phyloP scores from a whole-genome alignment of 2,888 invertebrate genomes.

The Leptothorax acervorum region DNA sequence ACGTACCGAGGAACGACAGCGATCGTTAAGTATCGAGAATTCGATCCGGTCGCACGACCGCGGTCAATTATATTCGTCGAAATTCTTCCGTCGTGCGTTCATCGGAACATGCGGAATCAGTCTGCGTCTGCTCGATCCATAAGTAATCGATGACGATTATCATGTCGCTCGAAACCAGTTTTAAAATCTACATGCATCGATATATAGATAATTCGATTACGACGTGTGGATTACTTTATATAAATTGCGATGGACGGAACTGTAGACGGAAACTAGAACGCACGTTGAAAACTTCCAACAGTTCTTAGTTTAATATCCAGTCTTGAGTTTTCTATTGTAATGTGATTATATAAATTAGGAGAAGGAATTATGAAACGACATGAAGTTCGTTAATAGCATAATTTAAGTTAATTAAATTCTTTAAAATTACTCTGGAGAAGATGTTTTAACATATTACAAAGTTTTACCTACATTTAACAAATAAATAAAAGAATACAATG shows the following conservation, averaged over 20 bases:
- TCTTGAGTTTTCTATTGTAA: background rate
- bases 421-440: background rate
- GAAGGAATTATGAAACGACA: background rate
- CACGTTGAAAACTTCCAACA: background rate
- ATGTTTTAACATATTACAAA: background rate
- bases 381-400: background rate
- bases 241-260: background rate
- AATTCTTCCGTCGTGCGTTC: background rate
- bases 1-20: conserved; percentile 74
- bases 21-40: conserved; percentile 52
- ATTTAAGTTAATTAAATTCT: conserved; percentile 1
- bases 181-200: background rate
- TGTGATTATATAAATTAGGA: conserved; percentile 6
- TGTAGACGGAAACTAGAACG: background rate
- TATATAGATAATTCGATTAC: background rate
- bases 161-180: background rate
- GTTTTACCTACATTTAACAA: background rate
- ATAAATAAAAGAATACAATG: background rate
- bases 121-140: no score
- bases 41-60: background rate
- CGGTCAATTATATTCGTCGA: conserved; percentile 22
- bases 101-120: background rate
- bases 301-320: background rate
- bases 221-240: background rate
- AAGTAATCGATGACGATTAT: conserved; percentile 1